These are phyloP conservation scores for Cephonodes hylas DNA, from an alignment of 2,888 invertebrate genomes.

Conservation along the genomic window DNA sequence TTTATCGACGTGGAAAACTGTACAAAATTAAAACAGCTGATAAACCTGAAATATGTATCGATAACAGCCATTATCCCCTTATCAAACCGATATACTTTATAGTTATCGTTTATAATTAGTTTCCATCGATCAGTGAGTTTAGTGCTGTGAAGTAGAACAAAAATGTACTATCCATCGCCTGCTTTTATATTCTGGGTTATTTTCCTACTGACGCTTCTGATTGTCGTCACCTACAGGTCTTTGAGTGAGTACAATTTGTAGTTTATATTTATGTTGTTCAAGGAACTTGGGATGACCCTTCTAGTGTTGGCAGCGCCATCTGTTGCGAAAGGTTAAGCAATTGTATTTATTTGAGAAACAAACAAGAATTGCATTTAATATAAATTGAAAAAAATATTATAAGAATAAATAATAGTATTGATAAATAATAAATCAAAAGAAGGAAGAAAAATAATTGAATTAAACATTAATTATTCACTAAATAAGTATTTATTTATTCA, in stretches of 20 bases:
- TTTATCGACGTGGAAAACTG: not conserved
- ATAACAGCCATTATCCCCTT: conserved; percentile 12
- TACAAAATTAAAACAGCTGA: not conserved
- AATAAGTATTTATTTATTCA: no score
- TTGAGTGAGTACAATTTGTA: conserved; percentile 33
- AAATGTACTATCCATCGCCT: conserved; percentile 30
- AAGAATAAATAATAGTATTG: no score
- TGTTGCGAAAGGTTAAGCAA: not conserved
- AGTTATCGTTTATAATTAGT: not conserved
- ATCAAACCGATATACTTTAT: conserved; percentile 3
- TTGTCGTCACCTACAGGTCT: conserved; percentile 29
- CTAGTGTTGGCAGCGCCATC: not conserved
- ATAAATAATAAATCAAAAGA: no score
- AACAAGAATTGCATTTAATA: no score
- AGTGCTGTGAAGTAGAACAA: not conserved
- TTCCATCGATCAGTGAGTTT: not conserved
- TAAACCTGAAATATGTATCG: not conserved
- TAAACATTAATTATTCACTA: no score
- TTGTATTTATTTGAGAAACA: not conserved
- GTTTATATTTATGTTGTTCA: not conserved
- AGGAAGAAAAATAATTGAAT: no score
- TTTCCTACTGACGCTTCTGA: conserved; percentile 32
- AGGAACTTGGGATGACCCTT: not conserved
- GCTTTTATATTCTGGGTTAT: conserved; percentile 38
- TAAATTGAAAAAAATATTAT: no score